These are phyloP conservation scores for Sylvilagus bachmani DNA, from an alignment of 2,113 vertebrate genomes.

Conservation along the genomic window DNA sequence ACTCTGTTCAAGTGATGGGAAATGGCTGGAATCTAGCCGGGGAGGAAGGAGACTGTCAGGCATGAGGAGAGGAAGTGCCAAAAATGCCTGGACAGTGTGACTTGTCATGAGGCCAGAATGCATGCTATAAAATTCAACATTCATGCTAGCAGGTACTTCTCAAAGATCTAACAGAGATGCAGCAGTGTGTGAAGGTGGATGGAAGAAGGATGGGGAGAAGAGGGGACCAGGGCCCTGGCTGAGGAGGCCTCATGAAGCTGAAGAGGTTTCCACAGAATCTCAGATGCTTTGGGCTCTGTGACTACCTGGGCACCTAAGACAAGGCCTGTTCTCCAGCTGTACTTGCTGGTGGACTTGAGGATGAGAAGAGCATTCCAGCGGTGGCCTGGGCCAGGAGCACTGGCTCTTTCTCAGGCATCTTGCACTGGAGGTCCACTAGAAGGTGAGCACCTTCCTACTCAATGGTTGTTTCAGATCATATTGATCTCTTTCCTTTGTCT, in stretches of 20 bases:
- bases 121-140: background rate
- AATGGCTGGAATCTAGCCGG: constrained; percentile 57
- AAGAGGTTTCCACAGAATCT: background rate
- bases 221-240: background rate
- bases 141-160: background rate
- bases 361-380: background rate
- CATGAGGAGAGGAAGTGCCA: constrained; percentile 64
- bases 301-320: background rate
- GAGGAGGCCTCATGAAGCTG: background rate
- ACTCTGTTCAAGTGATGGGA: constrained; percentile 36
- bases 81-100: constrained; percentile 38
- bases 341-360: constrained; percentile 9
- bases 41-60: constrained; percentile 21
- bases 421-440: constrained; percentile 79
- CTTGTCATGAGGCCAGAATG: constrained; percentile 39
- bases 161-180: background rate
- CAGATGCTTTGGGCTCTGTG: background rate
- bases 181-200: background rate
- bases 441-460: constrained; percentile 85
- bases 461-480: constrained; percentile 90
- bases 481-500: constrained; percentile 91
- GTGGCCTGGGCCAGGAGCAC: background rate
- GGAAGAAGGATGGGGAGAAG: background rate
- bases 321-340: background rate
- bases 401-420: constrained; percentile 67